These are phyloP conservation scores for Phalloptychus januarius DNA, from an alignment of 2,797 vertebrate genomes.

Conservation along the genomic window DNA sequence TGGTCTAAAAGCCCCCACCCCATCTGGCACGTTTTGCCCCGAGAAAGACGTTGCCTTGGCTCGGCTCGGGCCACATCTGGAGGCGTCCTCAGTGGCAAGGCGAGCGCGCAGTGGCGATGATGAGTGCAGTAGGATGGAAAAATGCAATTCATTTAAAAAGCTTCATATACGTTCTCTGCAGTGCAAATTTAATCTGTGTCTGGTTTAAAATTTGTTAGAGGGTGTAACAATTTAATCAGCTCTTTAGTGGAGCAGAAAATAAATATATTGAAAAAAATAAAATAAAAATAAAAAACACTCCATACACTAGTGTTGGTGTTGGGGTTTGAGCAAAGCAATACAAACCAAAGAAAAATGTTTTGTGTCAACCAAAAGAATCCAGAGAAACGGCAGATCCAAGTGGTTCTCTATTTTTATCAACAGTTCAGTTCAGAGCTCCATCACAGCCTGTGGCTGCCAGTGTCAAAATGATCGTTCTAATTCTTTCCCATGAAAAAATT, in stretches of 20 bases:
- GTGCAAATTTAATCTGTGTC: constrained; percentile 52
- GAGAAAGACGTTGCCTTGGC: constrained; percentile 48
- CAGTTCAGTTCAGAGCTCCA: constrained; percentile 57
- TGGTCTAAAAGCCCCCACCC: constrained; percentile 50
- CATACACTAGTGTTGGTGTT: constrained; percentile 30
- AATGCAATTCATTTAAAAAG: constrained; percentile 57
- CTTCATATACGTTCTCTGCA: constrained; percentile 48
- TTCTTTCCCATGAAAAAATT: constrained; percentile 78
- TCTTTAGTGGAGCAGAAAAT: constrained; percentile 63
- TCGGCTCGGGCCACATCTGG: constrained; percentile 54
- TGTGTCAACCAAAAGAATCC: constrained; percentile 23
- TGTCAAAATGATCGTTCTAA: constrained; percentile 75
- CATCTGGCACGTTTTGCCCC: constrained; percentile 65
- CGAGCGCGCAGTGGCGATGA: constrained; percentile 14
- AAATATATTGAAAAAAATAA: neutral
- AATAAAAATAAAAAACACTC: constrained; percentile 24
- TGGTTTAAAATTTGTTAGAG: constrained; percentile 61
- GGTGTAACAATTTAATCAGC: constrained; percentile 66
- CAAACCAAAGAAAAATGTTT: constrained; percentile 48
- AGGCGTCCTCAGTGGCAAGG: constrained; percentile 44
- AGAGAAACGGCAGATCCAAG: constrained; percentile 60
- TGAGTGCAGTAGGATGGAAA: constrained; percentile 34
- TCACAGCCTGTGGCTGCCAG: constrained; percentile 73
- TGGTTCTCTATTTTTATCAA: constrained; percentile 71
- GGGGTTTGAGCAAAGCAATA: constrained; percentile 31